These are phyloP conservation scores for Xylocopa sonorina DNA, from an alignment of 1,140 invertebrate species.

Conservation along the genomic window DNA sequence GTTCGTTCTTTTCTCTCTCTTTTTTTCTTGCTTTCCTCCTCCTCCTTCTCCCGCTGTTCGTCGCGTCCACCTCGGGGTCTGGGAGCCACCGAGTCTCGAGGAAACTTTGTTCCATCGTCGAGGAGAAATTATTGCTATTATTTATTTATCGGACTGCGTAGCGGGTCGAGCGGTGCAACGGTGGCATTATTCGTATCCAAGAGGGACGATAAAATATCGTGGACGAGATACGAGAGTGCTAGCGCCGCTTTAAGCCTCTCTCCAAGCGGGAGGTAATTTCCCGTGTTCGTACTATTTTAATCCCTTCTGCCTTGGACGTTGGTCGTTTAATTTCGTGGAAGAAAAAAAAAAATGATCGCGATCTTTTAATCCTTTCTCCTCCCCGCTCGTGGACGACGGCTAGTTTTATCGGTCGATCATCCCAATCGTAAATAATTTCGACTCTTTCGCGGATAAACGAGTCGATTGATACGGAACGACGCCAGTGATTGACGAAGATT, in stretches of 20 bases:
- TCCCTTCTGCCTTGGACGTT: no score
- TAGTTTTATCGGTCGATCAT: no score
- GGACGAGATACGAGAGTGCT: background rate
- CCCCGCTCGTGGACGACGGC: no score
- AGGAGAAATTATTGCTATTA: constrained; percentile 31
- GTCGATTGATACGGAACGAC: no score
- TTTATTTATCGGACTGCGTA: constrained; percentile 25
- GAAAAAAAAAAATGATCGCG: constrained; percentile 11
- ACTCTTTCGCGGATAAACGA: no score
- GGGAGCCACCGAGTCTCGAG: background rate
- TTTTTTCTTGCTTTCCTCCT: no score
- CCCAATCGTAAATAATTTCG: no score
- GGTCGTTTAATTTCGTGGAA: background rate
- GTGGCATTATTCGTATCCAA: background rate
- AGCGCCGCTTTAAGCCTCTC: background rate
- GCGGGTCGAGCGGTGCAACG: no score
- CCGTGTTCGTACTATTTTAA: background rate
- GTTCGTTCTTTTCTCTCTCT: no score
- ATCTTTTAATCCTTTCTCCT: no score
- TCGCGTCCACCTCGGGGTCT: background rate
- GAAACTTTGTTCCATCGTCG: constrained; percentile 21
- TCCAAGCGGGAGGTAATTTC: background rate
- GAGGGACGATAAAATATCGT: background rate
- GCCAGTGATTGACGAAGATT: no score
- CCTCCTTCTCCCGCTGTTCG: background rate